Conservation (phyloP, 2,888 invertebrate species). For the Lithophane ornitopus region DNA sequence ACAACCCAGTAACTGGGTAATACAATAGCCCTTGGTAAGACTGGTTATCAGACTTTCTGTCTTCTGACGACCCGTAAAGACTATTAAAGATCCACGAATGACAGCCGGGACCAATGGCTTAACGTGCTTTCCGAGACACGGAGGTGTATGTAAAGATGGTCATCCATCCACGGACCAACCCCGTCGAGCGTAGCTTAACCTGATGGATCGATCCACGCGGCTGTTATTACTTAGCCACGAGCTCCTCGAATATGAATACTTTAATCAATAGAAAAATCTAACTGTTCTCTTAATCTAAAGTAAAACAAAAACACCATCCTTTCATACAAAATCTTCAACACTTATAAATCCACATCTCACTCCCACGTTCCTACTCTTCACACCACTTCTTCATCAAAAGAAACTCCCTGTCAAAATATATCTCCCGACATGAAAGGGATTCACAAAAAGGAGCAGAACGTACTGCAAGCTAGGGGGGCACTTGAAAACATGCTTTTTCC, state of each 20-base stretch:
- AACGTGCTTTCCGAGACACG: too few species aligned
- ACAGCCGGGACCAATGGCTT: too few species aligned
- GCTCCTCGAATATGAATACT: neutral
- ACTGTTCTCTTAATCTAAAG: neutral
- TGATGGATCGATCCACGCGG: too few species aligned
- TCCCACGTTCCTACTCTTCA: slow-evolving; percentile 35
- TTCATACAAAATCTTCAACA: neutral
- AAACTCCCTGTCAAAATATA: slow-evolving; percentile 65
- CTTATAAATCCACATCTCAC: neutral
- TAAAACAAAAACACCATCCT: slow-evolving; percentile 3
- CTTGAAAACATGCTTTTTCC: slow-evolving; percentile 87
- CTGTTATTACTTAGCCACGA: too few species aligned
- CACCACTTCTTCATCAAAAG: slow-evolving; percentile 57
- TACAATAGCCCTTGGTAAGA: too few species aligned
- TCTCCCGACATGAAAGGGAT: slow-evolving; percentile 64
- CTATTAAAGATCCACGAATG: too few species aligned
- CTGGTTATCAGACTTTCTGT: too few species aligned
- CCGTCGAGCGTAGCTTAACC: too few species aligned
- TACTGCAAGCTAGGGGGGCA: slow-evolving; percentile 68
- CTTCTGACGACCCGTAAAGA: too few species aligned
- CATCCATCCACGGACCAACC: too few species aligned
- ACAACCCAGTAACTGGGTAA: too few species aligned
- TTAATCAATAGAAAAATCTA: neutral
- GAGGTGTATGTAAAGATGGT: too few species aligned
- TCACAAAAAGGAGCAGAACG: slow-evolving; percentile 57